phyloP scores from a whole-genome alignment of 2,113 vertebrate species.

The rat (Rattus norvegicus) region GRCr8 NC_086025.1:61098501-61099000 shows the following conservation, averaged over 20 bases:
- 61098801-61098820: neutral
- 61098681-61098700: conserved; percentile 70
- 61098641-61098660: conserved; percentile 76
- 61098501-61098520: conserved; percentile 55
- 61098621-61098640: conserved; percentile 76
- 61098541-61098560: conserved; percentile 83
- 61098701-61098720: conserved; percentile 65
- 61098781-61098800: conserved; percentile 23
- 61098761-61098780: neutral
- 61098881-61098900: conserved; percentile 25
- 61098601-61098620: conserved; percentile 77
- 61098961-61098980: conserved; percentile 19
- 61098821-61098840: conserved; percentile 38
- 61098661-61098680: conserved; percentile 59
- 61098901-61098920: neutral
- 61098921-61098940: neutral
- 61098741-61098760: conserved; percentile 39
- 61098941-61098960: neutral
- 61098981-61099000: neutral
- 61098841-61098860: conserved; percentile 3
- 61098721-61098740: conserved; percentile 48
- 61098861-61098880: neutral
- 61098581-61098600: conserved; percentile 77
- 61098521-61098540: conserved; percentile 66
- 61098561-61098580: conserved; percentile 74